Conservation (phyloP, 2,797 vertebrate genomes). For the Gymnocypris eckloni region DNA sequence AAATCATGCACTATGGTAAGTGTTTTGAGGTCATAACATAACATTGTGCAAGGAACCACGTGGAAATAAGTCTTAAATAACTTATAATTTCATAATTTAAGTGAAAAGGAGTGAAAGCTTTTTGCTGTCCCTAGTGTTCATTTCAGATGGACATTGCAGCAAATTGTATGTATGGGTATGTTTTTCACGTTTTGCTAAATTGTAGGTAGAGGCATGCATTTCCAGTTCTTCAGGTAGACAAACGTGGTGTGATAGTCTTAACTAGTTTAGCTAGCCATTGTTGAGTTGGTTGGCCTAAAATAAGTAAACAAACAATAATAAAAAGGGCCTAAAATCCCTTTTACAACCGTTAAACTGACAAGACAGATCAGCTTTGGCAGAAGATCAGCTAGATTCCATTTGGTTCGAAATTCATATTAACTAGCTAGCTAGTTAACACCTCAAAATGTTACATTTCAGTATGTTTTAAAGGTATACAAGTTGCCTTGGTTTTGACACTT, state of each 20-base stretch:
- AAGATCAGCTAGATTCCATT: neutral
- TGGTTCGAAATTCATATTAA: neutral
- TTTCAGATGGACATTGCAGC: neutral
- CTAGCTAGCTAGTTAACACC: neutral
- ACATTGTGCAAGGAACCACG: neutral
- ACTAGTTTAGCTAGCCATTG: neutral
- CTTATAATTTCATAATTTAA: neutral
- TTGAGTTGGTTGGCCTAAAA: neutral
- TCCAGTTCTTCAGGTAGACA: neutral
- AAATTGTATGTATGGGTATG: neutral
- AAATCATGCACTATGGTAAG: neutral
- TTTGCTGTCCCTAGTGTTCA: neutral
- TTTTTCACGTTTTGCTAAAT: neutral
- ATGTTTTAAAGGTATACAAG: neutral
- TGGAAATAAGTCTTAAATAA: neutral
- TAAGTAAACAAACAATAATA: too few relatives aligned
- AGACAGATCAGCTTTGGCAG: neutral
- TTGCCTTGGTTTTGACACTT: slow-evolving; percentile 18
- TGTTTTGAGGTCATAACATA: neutral
- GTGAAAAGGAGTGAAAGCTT: neutral
- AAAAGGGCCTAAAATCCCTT: neutral
- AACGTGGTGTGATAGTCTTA: neutral
- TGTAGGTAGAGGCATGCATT: neutral
- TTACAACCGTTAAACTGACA: neutral
- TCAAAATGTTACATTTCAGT: neutral